Evolutionary conservation across 1,140 invertebrate genomes (phyloP).

Genomic region (Zaprionus vittiger): DNA sequence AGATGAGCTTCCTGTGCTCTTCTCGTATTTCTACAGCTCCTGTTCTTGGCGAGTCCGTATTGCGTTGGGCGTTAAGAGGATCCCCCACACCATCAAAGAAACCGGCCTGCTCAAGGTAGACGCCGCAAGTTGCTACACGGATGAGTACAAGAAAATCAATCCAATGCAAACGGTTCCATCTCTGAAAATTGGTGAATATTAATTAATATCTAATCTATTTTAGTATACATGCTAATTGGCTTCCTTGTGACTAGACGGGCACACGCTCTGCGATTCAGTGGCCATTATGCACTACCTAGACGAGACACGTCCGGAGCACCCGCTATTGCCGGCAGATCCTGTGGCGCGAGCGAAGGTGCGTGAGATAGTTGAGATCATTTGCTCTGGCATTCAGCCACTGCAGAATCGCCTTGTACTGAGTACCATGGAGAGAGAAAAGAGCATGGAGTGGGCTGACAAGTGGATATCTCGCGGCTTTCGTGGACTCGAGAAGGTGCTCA

Average conservation of each 20-base stretch:
- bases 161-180: constrained; percentile 97
- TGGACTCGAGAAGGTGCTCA: constrained; percentile 94
- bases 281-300: constrained; percentile 98
- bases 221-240: constrained; percentile 27
- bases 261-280: constrained; percentile 94
- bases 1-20: constrained; percentile 89
- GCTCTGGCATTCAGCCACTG: constrained; percentile 96
- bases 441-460: constrained; percentile 95
- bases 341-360: constrained; percentile 92
- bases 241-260: constrained; percentile 86
- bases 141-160: constrained; percentile 94
- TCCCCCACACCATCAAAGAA: constrained; percentile 95
- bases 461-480: constrained; percentile 95
- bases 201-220: neutral
- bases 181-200: constrained; percentile 89
- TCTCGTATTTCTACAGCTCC: constrained; percentile 95
- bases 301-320: constrained; percentile 92
- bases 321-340: constrained; percentile 93
- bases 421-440: constrained; percentile 91
- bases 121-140: constrained; percentile 90
- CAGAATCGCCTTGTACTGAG: constrained; percentile 94
- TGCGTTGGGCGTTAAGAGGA: constrained; percentile 95
- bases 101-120: constrained; percentile 94
- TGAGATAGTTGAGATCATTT: constrained; percentile 89
- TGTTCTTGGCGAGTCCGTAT: constrained; percentile 96